Evolutionary conservation across 1,140 invertebrate genomes (phyloP).

Genomic region (Riptortus pedestris): DNA sequence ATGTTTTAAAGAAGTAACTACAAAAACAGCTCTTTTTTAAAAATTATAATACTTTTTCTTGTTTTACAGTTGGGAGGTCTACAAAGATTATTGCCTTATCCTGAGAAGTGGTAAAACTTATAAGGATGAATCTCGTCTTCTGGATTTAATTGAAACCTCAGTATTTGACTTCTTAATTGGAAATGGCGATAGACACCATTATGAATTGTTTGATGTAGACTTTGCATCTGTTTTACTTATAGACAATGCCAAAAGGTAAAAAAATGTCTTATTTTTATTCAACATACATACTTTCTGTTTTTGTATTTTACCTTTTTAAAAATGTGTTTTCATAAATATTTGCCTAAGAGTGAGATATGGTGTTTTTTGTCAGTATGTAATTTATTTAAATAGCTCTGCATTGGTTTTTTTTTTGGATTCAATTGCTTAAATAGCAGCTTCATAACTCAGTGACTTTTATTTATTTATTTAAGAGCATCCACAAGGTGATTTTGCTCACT

Average conservation of each 20-base stretch:
- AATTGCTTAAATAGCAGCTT: too few relatives aligned
- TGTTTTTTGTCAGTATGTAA: not conserved
- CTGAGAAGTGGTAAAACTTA: slow-evolving; percentile 37
- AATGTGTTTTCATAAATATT: too few relatives aligned
- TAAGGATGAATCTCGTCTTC: slow-evolving; percentile 44
- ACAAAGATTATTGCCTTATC: slow-evolving; percentile 67
- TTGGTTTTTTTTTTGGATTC: too few relatives aligned
- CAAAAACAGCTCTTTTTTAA: too few relatives aligned
- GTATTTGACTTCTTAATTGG: slow-evolving; percentile 90
- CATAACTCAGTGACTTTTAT: too few relatives aligned
- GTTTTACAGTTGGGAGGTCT: slow-evolving; percentile 61
- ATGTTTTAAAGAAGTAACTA: too few relatives aligned
- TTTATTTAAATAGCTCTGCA: too few relatives aligned
- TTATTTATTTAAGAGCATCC: too few relatives aligned
- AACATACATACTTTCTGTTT: not conserved
- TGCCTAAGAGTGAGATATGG: not conserved
- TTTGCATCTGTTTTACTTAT: slow-evolving; percentile 65
- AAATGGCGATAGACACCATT: slow-evolving; percentile 90
- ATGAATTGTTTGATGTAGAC: slow-evolving; percentile 54
- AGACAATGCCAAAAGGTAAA: slow-evolving; percentile 84
- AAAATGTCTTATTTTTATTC: not conserved
- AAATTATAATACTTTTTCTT: too few relatives aligned
- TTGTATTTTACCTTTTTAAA: not conserved
- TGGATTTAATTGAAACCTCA: slow-evolving; percentile 77
- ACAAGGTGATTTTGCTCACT: too few relatives aligned